phyloP scores from a whole-genome alignment of 2,113 vertebrate genomes.

The Penelope pileata region DNA sequence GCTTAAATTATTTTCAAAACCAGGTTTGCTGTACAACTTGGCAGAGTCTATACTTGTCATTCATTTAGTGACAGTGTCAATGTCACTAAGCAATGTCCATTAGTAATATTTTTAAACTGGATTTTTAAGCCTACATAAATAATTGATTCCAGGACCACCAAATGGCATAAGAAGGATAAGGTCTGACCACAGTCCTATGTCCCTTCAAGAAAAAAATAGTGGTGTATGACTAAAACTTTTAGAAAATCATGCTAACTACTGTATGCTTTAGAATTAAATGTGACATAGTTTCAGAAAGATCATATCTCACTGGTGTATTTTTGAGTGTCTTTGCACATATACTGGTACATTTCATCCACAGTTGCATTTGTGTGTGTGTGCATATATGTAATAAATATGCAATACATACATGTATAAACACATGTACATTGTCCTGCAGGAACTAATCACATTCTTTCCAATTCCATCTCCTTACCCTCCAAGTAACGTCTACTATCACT shows the following conservation, averaged over 20 bases:
- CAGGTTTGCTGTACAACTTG: not conserved
- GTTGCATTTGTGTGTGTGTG: rapidly evolving
- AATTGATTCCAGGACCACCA: not conserved
- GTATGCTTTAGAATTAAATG: not conserved
- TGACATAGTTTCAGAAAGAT: not conserved
- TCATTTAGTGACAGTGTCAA: not conserved
- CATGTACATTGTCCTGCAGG: not conserved
- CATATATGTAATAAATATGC: not conserved
- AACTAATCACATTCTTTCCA: not conserved
- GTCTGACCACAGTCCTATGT: not conserved
- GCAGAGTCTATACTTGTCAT: not conserved
- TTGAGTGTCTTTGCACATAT: not conserved
- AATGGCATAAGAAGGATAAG: not conserved
- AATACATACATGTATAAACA: rapidly evolving
- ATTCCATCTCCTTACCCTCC: not conserved
- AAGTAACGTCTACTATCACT: not conserved
- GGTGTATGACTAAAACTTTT: not conserved
- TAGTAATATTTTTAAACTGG: not conserved
- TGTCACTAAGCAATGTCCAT: not conserved
- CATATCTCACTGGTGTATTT: not conserved
- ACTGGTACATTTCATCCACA: not conserved
- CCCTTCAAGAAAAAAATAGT: not conserved
- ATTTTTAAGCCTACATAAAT: not conserved
- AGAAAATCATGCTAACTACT: not conserved
- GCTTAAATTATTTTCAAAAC: not conserved